These are phyloP conservation scores for Chunga burmeisteri DNA, from an alignment of 2,113 vertebrate species.

Conservation along the genomic window DNA sequence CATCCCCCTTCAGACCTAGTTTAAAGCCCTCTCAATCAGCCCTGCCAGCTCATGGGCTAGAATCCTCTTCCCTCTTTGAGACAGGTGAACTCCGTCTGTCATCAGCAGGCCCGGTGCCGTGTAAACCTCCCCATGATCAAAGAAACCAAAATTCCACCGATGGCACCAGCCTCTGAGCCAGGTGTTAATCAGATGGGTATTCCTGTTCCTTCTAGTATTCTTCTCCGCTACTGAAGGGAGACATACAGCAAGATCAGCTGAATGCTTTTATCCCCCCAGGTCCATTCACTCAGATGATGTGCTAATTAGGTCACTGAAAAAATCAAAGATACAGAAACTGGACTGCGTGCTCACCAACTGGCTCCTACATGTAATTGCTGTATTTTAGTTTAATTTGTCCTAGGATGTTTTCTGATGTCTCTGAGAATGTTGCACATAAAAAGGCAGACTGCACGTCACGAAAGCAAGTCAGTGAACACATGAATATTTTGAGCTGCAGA, in stretches of 20 bases:
- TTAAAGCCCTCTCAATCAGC: too few species aligned
- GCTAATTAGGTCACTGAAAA: conserved; percentile 30
- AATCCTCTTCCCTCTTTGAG: too few species aligned
- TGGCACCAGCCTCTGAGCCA: too few species aligned
- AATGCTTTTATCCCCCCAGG: neutral
- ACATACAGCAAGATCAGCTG: neutral
- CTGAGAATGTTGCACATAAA: neutral
- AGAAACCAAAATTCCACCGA: too few species aligned
- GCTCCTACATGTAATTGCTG: neutral
- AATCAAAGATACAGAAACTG: neutral
- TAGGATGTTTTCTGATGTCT: neutral
- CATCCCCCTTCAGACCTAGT: too few species aligned
- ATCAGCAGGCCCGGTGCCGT: too few species aligned
- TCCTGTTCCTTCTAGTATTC: too few species aligned
- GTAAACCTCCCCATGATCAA: too few species aligned
- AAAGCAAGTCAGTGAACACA: neutral
- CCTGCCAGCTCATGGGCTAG: too few species aligned
- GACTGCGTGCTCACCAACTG: rapidly evolving
- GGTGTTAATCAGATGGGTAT: too few species aligned
- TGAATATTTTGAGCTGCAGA: neutral
- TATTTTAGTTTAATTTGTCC: neutral
- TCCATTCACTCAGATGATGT: neutral
- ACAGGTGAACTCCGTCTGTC: too few species aligned
- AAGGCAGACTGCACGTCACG: neutral
- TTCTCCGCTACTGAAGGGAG: too few species aligned